phyloP scores from a whole-genome alignment of 2,113 vertebrate species.

The Stomatorhinus ivindoensis region DNA sequence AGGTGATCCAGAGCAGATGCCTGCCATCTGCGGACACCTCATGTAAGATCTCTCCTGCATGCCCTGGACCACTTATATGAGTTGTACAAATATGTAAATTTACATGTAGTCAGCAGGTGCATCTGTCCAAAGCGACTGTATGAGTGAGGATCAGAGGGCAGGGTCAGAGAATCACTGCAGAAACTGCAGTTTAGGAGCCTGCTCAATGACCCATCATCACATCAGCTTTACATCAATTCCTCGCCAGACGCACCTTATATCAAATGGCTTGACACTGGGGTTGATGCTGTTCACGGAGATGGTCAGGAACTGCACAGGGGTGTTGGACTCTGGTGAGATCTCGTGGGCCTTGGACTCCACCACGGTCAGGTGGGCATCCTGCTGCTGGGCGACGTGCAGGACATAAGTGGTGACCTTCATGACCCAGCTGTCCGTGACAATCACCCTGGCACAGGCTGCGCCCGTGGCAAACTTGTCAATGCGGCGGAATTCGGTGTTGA shows the following conservation, averaged over 20 bases:
- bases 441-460: conserved; percentile 70
- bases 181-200: background rate
- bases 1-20: background rate
- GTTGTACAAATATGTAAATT: background rate
- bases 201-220: background rate
- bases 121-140: background rate
- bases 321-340: conserved; percentile 69
- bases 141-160: background rate
- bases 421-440: conserved; percentile 88
- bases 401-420: conserved; percentile 80
- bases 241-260: conserved; percentile 66
- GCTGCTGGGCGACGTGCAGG: conserved; percentile 74
- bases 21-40: background rate
- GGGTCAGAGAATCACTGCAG: background rate
- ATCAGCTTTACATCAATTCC: background rate
- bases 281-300: conserved; percentile 73
- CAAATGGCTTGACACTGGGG: conserved; percentile 63
- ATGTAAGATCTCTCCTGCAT: background rate
- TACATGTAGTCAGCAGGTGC: background rate
- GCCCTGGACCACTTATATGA: background rate
- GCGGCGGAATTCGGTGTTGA: conserved; percentile 82
- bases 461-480: conserved; percentile 90
- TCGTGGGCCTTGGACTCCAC: conserved; percentile 77
- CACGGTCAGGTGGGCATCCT: conserved; percentile 75
- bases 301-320: conserved; percentile 82